phyloP scores from a whole-genome alignment of 2,888 invertebrate species.

The Lasioglossum vierecki region DNA sequence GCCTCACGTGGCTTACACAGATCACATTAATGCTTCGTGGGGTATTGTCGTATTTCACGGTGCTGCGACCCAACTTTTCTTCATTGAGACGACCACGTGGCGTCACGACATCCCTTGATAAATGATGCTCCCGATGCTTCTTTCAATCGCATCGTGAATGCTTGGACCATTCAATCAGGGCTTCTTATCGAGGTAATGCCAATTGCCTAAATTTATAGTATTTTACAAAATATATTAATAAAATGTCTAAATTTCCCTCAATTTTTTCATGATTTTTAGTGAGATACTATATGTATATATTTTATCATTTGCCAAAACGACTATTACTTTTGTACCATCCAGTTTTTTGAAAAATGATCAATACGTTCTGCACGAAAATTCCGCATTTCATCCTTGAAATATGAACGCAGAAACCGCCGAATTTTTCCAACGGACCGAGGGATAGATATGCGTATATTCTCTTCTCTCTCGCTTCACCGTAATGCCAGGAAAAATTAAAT shows the following conservation, averaged over 20 bases:
- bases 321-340: not conserved
- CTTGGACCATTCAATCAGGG: not conserved
- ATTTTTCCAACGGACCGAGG: not conserved
- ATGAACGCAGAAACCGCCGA: not conserved
- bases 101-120: conserved; percentile 12
- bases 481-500: not conserved
- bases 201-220: not conserved
- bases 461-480: not conserved
- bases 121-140: conserved; percentile 33
- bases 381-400: not conserved
- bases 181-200: not conserved
- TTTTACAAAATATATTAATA: not conserved
- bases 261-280: not conserved
- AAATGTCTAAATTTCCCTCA: not conserved
- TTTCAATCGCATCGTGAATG: conserved; percentile 12
- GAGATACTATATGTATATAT: not conserved
- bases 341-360: not conserved
- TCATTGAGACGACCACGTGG: conserved; percentile 56
- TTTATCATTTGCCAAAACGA: not conserved
- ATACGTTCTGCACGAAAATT: not conserved
- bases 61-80: conserved; percentile 65
- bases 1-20: conserved; percentile 73
- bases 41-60: conserved; percentile 71
- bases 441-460: not conserved
- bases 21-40: conserved; percentile 73